Percentiles rank a stretch among this genome's conserved stretches.
These are phyloP conservation scores for Pantala flavescens DNA, from an alignment of 1,140 invertebrate species.

Conservation along the genomic window DNA sequence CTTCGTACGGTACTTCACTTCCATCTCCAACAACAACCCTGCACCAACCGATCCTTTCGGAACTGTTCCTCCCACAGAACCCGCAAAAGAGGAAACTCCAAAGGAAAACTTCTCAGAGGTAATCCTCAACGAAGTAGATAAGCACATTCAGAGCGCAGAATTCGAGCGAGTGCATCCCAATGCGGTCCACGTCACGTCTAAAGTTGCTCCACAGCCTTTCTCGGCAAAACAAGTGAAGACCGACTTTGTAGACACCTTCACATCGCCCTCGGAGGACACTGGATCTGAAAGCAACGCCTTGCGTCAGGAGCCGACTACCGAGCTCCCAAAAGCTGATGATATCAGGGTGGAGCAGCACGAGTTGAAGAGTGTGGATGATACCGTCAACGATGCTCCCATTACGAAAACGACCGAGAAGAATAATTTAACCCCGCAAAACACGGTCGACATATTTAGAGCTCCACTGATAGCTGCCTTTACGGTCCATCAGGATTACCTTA, in stretches of 20 bases:
- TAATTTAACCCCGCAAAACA: neutral
- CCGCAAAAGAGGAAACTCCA: neutral
- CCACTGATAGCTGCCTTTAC: neutral
- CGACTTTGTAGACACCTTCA: neutral
- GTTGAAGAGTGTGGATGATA: neutral
- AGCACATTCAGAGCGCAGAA: neutral
- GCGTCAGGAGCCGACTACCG: neutral
- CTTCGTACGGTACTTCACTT: neutral
- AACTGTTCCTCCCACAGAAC: neutral
- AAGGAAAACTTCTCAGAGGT: neutral
- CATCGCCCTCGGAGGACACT: neutral
- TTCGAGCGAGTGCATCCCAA: neutral
- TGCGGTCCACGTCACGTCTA: neutral
- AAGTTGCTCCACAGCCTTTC: neutral
- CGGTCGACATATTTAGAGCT: neutral
- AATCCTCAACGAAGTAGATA: neutral
- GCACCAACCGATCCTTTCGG: too few relatives aligned
- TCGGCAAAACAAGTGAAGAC: neutral
- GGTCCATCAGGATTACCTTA: neutral
- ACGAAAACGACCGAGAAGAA: neutral
- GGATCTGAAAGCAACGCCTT: neutral
- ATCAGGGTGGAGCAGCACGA: neutral
- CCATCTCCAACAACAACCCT: too few relatives aligned
- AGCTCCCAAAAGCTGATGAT: neutral
- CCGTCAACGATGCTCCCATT: neutral